Conservation (phyloP, 2,113 vertebrate genomes). For the Dasyprocta punctata region DNA sequence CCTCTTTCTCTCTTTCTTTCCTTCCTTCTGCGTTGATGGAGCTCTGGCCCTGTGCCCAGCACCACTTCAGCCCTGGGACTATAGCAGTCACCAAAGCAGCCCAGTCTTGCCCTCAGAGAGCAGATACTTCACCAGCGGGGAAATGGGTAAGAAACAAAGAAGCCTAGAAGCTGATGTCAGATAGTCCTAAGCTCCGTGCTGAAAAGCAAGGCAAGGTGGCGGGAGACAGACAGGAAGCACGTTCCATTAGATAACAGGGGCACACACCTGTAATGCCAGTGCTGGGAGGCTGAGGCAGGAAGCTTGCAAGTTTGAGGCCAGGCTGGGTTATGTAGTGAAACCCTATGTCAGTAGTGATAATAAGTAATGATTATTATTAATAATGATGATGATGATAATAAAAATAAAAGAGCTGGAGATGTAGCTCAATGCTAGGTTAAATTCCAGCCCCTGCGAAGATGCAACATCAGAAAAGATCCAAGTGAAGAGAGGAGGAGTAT, state of each 20-base stretch:
- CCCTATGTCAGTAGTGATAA: not conserved
- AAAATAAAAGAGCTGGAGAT: not conserved
- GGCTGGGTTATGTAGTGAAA: not conserved
- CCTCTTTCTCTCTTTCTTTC: accelerated
- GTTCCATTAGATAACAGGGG: not conserved
- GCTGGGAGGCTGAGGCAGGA: not conserved
- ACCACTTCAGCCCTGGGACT: not conserved
- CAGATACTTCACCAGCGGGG: not conserved
- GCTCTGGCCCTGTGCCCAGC: not conserved
- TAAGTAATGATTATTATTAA: not conserved
- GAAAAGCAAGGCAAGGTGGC: not conserved
- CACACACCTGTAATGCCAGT: not conserved
- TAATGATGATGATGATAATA: not conserved
- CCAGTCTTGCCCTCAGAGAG: not conserved
- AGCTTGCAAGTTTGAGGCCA: not conserved
- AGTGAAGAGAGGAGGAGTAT: not conserved
- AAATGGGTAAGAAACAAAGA: no score
- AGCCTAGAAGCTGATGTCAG: not conserved
- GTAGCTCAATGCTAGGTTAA: not conserved
- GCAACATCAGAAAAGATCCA: not conserved
- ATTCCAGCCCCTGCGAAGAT: not conserved
- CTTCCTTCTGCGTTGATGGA: not conserved
- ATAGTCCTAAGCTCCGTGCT: not conserved
- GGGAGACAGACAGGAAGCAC: not conserved
- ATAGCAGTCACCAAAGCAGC: not conserved